phyloP scores from a whole-genome alignment of 2,888 invertebrate genomes.

The Mythimna impura region DNA sequence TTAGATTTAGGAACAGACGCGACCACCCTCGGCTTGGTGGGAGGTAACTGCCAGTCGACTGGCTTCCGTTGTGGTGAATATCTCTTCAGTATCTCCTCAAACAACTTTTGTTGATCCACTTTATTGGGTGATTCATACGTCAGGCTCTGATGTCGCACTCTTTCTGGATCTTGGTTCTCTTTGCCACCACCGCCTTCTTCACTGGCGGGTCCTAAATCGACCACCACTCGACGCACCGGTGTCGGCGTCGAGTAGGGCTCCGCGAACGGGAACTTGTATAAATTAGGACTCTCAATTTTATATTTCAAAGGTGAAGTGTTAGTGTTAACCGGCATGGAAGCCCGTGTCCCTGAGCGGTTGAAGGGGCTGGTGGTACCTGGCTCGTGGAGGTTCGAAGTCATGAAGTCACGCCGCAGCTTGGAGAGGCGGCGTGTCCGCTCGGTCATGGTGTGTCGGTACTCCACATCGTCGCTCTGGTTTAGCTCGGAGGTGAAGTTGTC shows the following conservation, averaged over 20 bases:
- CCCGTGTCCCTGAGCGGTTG: slow-evolving; percentile 80
- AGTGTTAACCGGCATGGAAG: slow-evolving; percentile 82
- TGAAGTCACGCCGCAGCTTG: slow-evolving; percentile 84
- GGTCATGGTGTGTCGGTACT: slow-evolving; percentile 85
- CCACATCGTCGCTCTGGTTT: slow-evolving; percentile 86
- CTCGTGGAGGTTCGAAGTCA: slow-evolving; percentile 86
- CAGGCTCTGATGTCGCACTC: slow-evolving; percentile 77
- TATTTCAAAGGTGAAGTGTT: slow-evolving; percentile 80
- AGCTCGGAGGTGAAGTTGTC: slow-evolving; percentile 86
- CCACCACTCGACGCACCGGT: slow-evolving; percentile 79
- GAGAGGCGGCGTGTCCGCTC: slow-evolving; percentile 86
- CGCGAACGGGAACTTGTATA: slow-evolving; percentile 88
- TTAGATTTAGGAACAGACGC: slow-evolving; percentile 85
- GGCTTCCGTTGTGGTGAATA: slow-evolving; percentile 88
- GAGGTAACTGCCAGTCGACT: slow-evolving; percentile 86
- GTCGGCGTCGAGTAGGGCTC: slow-evolving; percentile 88
- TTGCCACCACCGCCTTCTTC: slow-evolving; percentile 73
- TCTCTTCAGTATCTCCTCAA: slow-evolving; percentile 85
- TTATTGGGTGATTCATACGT: slow-evolving; percentile 77
- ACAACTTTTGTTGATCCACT: slow-evolving; percentile 85
- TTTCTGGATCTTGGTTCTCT: slow-evolving; percentile 81
- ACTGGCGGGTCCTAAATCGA: slow-evolving; percentile 79
- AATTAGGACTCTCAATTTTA: slow-evolving; percentile 86
- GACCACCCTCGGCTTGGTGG: slow-evolving; percentile 85
- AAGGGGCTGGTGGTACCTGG: slow-evolving; percentile 80